Evolutionary conservation across 2,888 invertebrate species (phyloP), one percentile per base, ranked within the genome.

Genomic region (Nephrotoma appendiculata): DNA sequence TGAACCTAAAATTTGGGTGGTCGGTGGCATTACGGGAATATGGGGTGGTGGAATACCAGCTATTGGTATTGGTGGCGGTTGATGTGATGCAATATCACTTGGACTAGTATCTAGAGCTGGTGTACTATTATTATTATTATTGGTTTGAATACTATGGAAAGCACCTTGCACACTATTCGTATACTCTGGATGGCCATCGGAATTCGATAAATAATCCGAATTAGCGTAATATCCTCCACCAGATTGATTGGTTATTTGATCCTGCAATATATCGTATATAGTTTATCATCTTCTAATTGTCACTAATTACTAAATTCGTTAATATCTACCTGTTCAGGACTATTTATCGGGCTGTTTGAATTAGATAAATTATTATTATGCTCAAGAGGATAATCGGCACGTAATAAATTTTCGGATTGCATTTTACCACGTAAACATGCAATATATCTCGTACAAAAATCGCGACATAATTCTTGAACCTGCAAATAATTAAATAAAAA

Each of bases 391-490:
- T 96, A 96, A 91, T 96, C 96, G 87, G 96, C 96, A 89, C 96
- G 92, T 86, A 97, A 92, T 86, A 97, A 92, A 91, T 97, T 97
- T 90, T 97, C 97, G 90, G 96, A 96, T 92, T 97, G 96, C 96
- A 97, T 97, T 92, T 97, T 95, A 88, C 96, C 96, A 91, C 97
- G 97, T 88, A 98, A 93, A 90, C 97, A 97, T 85, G 96, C 96
- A 89, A 96, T 98, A 92, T 98, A 98, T 86, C 98, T 94, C 88
- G 96, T 96, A 93, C 98, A 98, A 93, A 98, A 98, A 92, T 98
- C 98, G 89, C 97, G 96, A 92, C 98, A 98, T 89, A 98, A 91
- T 91, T 98, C 98, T 92, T 98, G 97, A 15, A 98, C 98, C 88
- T 88, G 43, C 15, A 31, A 87, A 71, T 71, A 71, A 52, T 19